A percentile compares a stretch with the other conserved stretches of the same genome.
Conservation (phyloP, 2,797 vertebrate species). For the Diceros bicornis region DNA sequence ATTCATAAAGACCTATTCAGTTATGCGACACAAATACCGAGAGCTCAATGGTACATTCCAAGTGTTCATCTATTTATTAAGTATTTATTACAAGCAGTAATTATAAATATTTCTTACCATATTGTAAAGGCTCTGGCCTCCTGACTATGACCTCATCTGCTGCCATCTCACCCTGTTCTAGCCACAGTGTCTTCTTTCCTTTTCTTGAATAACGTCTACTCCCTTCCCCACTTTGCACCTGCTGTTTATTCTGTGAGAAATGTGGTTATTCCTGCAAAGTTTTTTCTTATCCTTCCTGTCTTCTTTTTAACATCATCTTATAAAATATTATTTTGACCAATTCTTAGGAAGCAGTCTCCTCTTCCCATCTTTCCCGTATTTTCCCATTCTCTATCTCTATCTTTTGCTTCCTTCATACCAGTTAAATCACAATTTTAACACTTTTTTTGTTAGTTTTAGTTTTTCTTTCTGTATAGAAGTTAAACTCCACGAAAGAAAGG, state of each 20-base stretch:
- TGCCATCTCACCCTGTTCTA: background rate
- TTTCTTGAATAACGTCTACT: background rate
- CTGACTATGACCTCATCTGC: background rate
- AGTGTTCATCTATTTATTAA: background rate
- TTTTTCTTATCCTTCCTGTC: background rate
- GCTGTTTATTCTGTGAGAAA: background rate
- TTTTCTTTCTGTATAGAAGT: background rate
- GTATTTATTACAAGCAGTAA: background rate
- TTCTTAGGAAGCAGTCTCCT: background rate
- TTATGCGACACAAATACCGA: background rate
- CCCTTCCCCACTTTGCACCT: background rate
- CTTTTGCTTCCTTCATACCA: background rate
- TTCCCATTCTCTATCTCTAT: background rate
- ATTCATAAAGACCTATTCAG: background rate
- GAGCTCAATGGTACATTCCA: background rate
- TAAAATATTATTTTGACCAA: background rate
- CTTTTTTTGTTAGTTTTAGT: background rate
- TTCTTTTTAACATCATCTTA: background rate
- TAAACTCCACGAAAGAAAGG: background rate
- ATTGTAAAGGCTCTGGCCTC: background rate
- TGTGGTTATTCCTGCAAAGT: background rate
- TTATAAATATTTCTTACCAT: background rate
- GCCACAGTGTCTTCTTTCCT: background rate
- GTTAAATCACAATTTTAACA: background rate
- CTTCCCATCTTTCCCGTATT: background rate